A percentile compares a stretch with the other conserved stretches of the same genome.
These are phyloP conservation scores for Asteroscopus sphinx DNA, from an alignment of 2,888 invertebrate species.

Conservation along the genomic window DNA sequence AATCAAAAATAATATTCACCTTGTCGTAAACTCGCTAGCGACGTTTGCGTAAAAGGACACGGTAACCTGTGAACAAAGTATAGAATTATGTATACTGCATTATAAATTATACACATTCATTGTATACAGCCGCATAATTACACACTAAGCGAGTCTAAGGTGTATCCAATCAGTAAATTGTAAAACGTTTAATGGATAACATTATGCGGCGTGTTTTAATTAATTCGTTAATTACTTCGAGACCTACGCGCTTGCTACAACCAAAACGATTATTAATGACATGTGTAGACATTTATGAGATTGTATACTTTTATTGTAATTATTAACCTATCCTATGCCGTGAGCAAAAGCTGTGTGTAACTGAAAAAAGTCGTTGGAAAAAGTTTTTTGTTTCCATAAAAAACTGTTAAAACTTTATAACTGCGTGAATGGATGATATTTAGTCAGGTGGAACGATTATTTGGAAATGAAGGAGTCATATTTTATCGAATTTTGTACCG, in stretches of 20 bases:
- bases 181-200: constrained; percentile 60
- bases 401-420: constrained; percentile 40
- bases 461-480: constrained; percentile 16
- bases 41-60: constrained; percentile 94
- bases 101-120: constrained; percentile 54
- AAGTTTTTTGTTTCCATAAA: constrained; percentile 33
- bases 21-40: constrained; percentile 94
- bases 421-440: constrained; percentile 36
- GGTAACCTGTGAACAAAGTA: constrained; percentile 92
- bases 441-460: constrained; percentile 13
- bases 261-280: constrained; percentile 51
- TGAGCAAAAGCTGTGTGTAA: constrained; percentile 38
- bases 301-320: constrained; percentile 41
- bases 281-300: constrained; percentile 54
- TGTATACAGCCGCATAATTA: constrained; percentile 59
- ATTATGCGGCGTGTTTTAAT: constrained; percentile 47
- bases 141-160: constrained; percentile 53
- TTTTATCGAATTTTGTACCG: constrained; percentile 27
- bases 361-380: constrained; percentile 42
- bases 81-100: constrained; percentile 36
- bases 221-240: constrained; percentile 62
- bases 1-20: constrained; percentile 84
- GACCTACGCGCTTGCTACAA: constrained; percentile 51
- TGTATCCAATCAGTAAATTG: constrained; percentile 66
- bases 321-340: constrained; percentile 44